phyloP scores from a whole-genome alignment of 1,140 invertebrate genomes.

The Mamestra configurata region DNA sequence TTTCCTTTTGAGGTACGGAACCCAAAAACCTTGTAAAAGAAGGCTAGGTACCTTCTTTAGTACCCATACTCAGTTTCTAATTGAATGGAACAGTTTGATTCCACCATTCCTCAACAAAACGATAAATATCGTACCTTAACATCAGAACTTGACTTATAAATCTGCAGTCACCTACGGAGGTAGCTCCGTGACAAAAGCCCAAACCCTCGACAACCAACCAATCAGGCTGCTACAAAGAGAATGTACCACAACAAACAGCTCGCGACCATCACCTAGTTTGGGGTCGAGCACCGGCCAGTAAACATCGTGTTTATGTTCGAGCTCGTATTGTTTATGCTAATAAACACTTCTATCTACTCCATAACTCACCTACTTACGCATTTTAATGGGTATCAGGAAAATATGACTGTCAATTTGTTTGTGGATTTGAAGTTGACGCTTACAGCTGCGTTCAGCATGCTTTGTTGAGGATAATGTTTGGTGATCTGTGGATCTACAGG shows the following conservation, averaged over 20 bases:
- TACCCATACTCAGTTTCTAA: too few species aligned
- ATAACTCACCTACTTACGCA: conserved; percentile 9
- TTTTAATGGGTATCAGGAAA: neutral
- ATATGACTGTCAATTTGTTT: neutral
- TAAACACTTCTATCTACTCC: neutral
- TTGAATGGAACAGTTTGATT: too few species aligned
- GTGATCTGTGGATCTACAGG: too few species aligned
- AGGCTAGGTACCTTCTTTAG: too few species aligned
- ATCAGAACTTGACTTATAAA: too few species aligned
- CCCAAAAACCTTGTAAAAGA: too few species aligned
- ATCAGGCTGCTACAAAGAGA: neutral
- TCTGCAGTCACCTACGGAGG: too few species aligned
- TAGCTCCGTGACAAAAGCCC: neutral
- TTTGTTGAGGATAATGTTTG: too few species aligned
- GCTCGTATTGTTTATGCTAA: conserved; percentile 37
- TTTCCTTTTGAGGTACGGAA: too few species aligned
- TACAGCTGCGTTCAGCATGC: neutral
- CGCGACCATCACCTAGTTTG: conserved; percentile 59
- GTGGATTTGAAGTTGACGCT: neutral
- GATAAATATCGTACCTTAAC: too few species aligned
- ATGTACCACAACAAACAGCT: conserved; percentile 10
- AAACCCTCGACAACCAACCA: neutral
- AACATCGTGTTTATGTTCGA: conserved; percentile 4
- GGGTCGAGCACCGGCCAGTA: conserved; percentile 50
- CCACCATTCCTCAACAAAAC: too few species aligned